Conservation (phyloP, 2,888 invertebrate genomes). For the Polymixis flavicincta region DNA sequence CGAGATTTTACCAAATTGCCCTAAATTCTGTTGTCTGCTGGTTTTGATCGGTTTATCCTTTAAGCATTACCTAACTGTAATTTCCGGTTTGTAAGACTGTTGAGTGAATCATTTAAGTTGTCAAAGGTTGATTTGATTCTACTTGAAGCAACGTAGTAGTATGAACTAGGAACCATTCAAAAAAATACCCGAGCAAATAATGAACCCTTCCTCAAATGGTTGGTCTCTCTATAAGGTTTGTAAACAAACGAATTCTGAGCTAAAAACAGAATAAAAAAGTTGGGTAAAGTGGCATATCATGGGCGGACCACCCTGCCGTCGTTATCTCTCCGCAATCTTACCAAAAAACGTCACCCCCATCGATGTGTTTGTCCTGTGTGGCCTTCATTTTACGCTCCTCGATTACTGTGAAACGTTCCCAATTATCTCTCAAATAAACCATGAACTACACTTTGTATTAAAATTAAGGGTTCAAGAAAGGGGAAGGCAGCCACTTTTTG, state of each 20-base stretch:
- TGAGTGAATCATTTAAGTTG: neutral
- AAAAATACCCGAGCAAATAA: neutral
- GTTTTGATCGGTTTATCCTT: neutral
- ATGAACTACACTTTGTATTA: conserved; percentile 56
- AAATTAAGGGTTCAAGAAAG: conserved; percentile 48
- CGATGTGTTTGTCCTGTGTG: conserved; percentile 85
- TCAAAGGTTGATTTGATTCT: neutral
- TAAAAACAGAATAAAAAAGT: conserved; percentile 39
- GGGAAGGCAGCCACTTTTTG: conserved; percentile 9
- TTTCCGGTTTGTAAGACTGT: neutral
- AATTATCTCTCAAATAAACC: conserved; percentile 57
- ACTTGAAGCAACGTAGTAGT: neutral
- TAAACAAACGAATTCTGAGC: conserved; percentile 10
- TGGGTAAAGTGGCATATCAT: conserved; percentile 70
- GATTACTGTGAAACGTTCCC: conserved; percentile 70
- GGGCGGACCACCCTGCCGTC: conserved; percentile 82
- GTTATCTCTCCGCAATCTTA: conserved; percentile 82
- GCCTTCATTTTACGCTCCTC: conserved; percentile 85
- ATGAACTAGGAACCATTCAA: neutral
- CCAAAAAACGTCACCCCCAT: conserved; percentile 84
- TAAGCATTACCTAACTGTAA: neutral
- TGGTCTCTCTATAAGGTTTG: too few relatives aligned
- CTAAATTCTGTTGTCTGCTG: neutral
- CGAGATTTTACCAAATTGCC: neutral
- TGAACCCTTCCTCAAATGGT: neutral